Evolutionary conservation across 1,140 invertebrate genomes (phyloP), one percentile per base, ranked within the genome.

Genomic region (Drosophila punjabiensis): DNA sequence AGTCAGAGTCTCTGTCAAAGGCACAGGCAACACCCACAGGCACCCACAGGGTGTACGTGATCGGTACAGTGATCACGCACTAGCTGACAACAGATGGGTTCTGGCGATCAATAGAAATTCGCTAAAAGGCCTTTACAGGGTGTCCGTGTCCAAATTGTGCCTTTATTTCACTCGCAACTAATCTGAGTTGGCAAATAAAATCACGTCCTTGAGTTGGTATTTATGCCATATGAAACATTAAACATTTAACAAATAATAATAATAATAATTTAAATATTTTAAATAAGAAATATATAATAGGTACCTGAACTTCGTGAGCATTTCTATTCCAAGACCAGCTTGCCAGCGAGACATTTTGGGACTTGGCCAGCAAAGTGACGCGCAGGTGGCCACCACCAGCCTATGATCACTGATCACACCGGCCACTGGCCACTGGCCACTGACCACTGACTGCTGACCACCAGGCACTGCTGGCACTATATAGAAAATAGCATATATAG

Each of bases 351-450:
- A 61, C 70, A 61, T 61, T 74, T 73, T 74, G 70, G 70, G 53
- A 78, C 35, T 76, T 56, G 76, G 76, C 76, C 75, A 78, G 75
- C 52, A 58, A 60, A 68, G 64, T 77, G 63, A 77, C 75, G 63
- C 50, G 55, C 76, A 77, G 74, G 74, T 77, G 73, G 74, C 60
- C 56, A 39, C 58, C 39, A 39, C 24, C 24, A 24, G 24, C 24
- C 24, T 24, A 1, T 24, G 24, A 24, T 24, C 24, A 24, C 24
- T 24, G 24, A 24, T 24, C 24, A 20, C 43, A 24, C n/a, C n/a
- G n/a, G 18, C 18, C 18, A 45, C 5, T 13, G 28, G 28, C 4
- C 18, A 33, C 41, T 55, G 77, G 55, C 61, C 33, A 32, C 24
- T 35, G 61, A 50, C 16, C 61, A 35, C 39, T 52, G 76, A 47